Conservation (phyloP, 1,140 invertebrate species). For the Ceratina australensis region DNA sequence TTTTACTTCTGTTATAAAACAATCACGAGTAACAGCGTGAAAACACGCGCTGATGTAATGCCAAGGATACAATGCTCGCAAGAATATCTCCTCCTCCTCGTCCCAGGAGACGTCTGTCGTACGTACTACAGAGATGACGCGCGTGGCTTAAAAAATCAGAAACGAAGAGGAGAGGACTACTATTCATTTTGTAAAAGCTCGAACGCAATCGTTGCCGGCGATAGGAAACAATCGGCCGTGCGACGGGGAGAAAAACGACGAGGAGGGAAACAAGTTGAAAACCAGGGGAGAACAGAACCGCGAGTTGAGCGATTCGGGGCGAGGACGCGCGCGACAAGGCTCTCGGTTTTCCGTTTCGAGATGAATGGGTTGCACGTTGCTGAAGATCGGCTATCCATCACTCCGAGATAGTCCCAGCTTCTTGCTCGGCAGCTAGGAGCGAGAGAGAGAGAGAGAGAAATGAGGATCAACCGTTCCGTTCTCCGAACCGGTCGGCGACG, state of each 20-base stretch:
- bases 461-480: background rate
- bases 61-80: background rate
- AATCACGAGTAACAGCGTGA: background rate
- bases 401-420: background rate
- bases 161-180: too few relatives aligned
- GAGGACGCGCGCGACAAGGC: slow-evolving; percentile 25
- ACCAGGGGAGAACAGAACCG: background rate
- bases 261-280: background rate
- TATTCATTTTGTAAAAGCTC: too few relatives aligned
- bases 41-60: background rate
- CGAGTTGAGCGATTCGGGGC: slow-evolving; percentile 15
- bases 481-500: slow-evolving; percentile 8
- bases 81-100: too few relatives aligned
- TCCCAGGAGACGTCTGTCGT: background rate
- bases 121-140: too few relatives aligned
- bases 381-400: slow-evolving; percentile 26
- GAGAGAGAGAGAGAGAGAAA: too few relatives aligned
- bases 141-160: too few relatives aligned
- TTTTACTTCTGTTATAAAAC: slow-evolving; percentile 8
- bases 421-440: background rate
- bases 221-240: too few relatives aligned
- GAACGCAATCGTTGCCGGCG: too few relatives aligned
- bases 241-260: too few relatives aligned
- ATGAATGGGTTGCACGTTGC: slow-evolving; percentile 39
- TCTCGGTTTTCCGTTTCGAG: background rate